Conservation (phyloP, 2,888 invertebrate genomes). For the Aphodius sticticus region DNA sequence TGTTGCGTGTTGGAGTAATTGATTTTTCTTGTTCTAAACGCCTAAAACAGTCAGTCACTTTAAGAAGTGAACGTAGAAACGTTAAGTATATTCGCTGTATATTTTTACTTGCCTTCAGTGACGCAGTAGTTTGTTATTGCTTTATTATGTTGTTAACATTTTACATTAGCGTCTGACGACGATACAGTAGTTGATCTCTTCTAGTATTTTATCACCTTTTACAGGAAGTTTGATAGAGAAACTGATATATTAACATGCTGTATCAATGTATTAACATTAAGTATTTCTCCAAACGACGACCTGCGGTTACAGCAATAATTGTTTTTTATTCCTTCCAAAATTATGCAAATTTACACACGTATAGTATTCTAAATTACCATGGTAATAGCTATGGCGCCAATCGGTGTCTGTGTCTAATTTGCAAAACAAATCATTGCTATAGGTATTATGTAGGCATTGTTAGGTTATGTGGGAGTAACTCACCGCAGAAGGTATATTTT, state of each 20-base stretch:
- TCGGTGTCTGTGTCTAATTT: no score
- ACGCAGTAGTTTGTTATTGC: background rate
- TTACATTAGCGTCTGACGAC: background rate
- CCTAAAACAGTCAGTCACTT: no score
- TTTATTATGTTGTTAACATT: background rate
- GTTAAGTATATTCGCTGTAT: background rate
- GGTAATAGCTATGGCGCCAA: no score
- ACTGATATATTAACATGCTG: background rate
- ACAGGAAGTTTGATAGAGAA: background rate
- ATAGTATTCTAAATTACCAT: no score
- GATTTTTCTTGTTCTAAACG: no score
- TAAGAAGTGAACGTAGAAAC: background rate
- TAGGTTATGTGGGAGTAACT: no score
- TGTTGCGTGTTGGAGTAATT: no score
- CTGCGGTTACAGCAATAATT: background rate
- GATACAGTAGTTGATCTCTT: background rate
- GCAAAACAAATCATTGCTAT: no score
- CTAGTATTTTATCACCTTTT: background rate
- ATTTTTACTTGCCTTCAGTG: background rate
- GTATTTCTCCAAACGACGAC: no score
- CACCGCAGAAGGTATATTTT: no score
- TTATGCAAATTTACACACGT: background rate
- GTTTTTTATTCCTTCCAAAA: background rate
- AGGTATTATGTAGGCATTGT: no score
- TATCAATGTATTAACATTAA: background rate